Evolutionary conservation across 2,797 vertebrate genomes (phyloP).

Genomic region (Dromococcyx pavoninus): DNA sequence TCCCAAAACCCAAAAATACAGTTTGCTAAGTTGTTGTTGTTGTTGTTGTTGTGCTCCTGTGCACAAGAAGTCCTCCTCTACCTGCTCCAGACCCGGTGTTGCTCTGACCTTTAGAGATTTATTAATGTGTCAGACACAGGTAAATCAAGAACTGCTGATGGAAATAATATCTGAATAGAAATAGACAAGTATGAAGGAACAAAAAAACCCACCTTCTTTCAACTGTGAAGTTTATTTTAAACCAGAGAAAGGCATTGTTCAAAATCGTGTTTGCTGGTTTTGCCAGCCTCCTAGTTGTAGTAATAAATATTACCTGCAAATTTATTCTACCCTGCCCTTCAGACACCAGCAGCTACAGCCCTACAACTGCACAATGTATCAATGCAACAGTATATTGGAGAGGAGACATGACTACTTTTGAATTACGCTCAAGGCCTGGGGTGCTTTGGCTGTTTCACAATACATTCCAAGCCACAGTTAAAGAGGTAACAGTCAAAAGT

Average conservation of each 20-base stretch:
- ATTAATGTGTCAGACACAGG: background rate
- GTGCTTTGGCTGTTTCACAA: background rate
- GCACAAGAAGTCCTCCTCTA: background rate
- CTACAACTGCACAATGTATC: too few relatives aligned
- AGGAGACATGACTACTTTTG: rapidly evolving
- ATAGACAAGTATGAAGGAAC: background rate
- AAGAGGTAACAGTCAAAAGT: background rate
- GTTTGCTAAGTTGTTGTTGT: background rate
- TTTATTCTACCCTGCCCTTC: background rate
- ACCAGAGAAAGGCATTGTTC: background rate
- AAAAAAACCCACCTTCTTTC: background rate
- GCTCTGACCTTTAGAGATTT: background rate
- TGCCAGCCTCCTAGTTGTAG: background rate
- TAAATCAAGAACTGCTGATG: background rate
- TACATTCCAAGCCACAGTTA: background rate
- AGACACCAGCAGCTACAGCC: background rate
- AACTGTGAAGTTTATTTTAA: background rate
- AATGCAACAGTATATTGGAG: rapidly evolving
- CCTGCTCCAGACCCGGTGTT: background rate
- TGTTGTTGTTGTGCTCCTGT: rapidly evolving
- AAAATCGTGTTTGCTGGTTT: background rate
- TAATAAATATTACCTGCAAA: background rate
- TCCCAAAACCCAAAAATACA: background rate
- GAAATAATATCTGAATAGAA: background rate
- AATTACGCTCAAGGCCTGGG: background rate